Evolutionary conservation across 2,113 vertebrate genomes (phyloP).

Genomic region (Psettodes erumei): DNA sequence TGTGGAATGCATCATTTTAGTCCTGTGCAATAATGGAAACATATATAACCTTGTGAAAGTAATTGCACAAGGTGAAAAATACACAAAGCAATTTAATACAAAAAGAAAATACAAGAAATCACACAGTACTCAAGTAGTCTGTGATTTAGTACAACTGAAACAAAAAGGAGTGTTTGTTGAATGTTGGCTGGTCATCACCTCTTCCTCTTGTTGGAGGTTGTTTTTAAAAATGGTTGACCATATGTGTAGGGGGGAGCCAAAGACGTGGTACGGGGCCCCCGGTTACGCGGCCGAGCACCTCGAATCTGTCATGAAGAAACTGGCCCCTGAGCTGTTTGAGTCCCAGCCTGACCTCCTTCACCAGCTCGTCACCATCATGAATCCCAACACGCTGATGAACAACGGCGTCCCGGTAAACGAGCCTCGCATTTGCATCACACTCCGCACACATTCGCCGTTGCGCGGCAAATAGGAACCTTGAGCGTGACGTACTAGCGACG

Average conservation of each 20-base stretch:
- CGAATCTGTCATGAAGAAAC: conserved; percentile 95
- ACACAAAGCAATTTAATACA: too few relatives aligned
- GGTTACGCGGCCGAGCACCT: conserved; percentile 95
- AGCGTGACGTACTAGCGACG: too few relatives aligned
- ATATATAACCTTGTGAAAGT: not conserved
- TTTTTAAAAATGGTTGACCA: not conserved
- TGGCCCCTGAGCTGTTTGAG: conserved; percentile 96
- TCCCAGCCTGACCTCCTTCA: conserved; percentile 98
- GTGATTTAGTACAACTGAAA: too few relatives aligned
- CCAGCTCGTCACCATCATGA: conserved; percentile 99
- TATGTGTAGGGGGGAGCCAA: conserved; percentile 93
- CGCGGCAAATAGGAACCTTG: too few relatives aligned
- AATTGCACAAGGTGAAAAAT: too few relatives aligned
- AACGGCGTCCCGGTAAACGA: conserved; percentile 93
- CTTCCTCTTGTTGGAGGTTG: not conserved
- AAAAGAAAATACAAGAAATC: too few relatives aligned
- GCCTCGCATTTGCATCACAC: too few relatives aligned
- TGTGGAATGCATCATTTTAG: not conserved
- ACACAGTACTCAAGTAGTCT: too few relatives aligned
- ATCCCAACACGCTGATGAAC: conserved; percentile 98
- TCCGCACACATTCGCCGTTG: not conserved
- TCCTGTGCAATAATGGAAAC: not conserved
- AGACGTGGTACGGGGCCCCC: conserved; percentile 98
- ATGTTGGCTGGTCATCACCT: not conserved
- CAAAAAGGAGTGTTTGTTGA: too few relatives aligned